These are phyloP conservation scores for Alosa sapidissima DNA, from an alignment of 2,797 vertebrate species.

Conservation along the genomic window DNA sequence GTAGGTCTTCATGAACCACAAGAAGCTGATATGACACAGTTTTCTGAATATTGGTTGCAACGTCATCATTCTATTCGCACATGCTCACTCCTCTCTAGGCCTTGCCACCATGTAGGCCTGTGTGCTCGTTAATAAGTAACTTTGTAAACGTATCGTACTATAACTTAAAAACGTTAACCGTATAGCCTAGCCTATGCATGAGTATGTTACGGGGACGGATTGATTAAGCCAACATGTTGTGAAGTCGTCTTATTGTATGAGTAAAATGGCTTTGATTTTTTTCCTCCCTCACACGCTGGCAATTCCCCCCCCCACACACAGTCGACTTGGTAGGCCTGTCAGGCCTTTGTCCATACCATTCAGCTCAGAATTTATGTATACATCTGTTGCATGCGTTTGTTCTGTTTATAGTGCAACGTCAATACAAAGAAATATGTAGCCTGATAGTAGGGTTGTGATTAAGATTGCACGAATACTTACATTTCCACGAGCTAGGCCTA, in stretches of 20 bases:
- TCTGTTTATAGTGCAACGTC: background rate
- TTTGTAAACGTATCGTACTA: constrained; percentile 10
- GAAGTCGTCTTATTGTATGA: background rate
- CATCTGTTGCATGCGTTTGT: background rate
- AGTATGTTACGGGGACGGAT: background rate
- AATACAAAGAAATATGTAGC: background rate
- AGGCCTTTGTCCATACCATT: background rate
- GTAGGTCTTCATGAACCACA: background rate
- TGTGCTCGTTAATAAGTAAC: constrained; percentile 40
- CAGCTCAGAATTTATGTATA: background rate
- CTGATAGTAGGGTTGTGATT: background rate
- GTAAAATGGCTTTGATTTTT: background rate
- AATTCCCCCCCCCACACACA: background rate
- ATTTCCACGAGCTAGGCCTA: background rate
- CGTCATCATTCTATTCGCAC: constrained; percentile 40
- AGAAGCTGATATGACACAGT: background rate
- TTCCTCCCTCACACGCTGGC: background rate
- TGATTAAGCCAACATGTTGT: background rate
- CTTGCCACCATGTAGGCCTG: constrained; percentile 47
- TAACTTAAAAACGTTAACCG: background rate
- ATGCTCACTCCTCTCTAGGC: constrained; percentile 40
- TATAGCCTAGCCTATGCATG: background rate
- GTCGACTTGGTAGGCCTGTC: constrained; percentile 2
- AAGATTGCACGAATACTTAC: background rate
- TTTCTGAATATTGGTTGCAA: constrained; percentile 32